Evolutionary conservation across 2,113 vertebrate species (phyloP).

Genomic region (Channa maculata): DNA sequence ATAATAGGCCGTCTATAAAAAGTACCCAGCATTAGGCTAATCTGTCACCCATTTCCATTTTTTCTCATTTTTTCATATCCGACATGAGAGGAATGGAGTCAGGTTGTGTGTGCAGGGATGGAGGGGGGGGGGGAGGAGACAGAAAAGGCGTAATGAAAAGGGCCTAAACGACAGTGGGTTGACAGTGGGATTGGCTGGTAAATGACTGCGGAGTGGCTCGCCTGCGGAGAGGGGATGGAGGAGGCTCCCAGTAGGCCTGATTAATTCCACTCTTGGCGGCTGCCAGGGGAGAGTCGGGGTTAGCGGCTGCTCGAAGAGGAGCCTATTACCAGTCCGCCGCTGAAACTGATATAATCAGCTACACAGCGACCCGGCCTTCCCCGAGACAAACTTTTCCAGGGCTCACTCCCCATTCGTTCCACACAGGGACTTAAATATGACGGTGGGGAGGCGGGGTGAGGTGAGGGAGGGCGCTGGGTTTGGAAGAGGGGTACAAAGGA

Average conservation of each 20-base stretch:
- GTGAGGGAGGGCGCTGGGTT: slow-evolving; percentile 74
- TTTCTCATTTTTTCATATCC: slow-evolving; percentile 67
- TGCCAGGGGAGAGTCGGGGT: slow-evolving; percentile 95
- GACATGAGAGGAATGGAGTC: slow-evolving; percentile 54
- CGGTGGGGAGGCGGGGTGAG: slow-evolving; percentile 81
- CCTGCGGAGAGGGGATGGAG: slow-evolving; percentile 92
- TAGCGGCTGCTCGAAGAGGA: slow-evolving; percentile 94
- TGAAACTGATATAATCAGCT: slow-evolving; percentile 99
- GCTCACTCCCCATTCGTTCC: slow-evolving; percentile 87
- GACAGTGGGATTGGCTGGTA: slow-evolving; percentile 99
- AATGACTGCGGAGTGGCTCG: slow-evolving; percentile 98
- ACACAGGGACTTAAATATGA: slow-evolving; percentile 87
- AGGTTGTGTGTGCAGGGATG: slow-evolving; percentile 36
- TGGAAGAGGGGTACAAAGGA: slow-evolving; percentile 90
- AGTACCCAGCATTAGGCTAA: slow-evolving; percentile 91
- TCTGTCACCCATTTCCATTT: slow-evolving; percentile 93
- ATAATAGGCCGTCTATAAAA: slow-evolving; percentile 87
- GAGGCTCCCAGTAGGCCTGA: slow-evolving; percentile 99
- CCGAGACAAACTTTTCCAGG: slow-evolving; percentile 95
- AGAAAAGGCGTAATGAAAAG: slow-evolving; percentile 94
- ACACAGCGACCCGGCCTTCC: slow-evolving; percentile 84
- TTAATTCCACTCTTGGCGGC: slow-evolving; percentile 99
- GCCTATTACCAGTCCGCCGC: slow-evolving; percentile 96
- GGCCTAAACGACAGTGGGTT: slow-evolving; percentile 99
- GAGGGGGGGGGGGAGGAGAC: slow-evolving; percentile 48